Percentiles rank a stretch among this genome's conserved stretches.
Evolutionary conservation across 2,113 vertebrate genomes (phyloP).

Genomic region (Cyprinus carpio): DNA sequence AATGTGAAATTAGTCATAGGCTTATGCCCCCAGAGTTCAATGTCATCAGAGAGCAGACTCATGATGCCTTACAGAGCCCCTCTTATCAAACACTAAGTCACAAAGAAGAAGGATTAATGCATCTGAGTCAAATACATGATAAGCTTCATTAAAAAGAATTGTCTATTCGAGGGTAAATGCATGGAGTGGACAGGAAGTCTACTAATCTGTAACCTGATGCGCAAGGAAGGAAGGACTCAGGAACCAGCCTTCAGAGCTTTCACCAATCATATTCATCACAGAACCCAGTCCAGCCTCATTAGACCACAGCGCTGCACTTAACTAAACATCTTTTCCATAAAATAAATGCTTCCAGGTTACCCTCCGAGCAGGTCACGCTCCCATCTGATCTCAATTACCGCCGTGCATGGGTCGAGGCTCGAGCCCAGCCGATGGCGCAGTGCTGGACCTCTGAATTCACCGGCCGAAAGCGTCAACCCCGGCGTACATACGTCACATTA

Average conservation of each 20-base stretch:
- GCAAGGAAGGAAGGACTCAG: slow-evolving; percentile 91
- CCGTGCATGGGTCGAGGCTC: slow-evolving; percentile 59
- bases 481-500: slow-evolving; percentile 40
- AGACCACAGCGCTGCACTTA: slow-evolving; percentile 75
- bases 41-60: slow-evolving; percentile 1
- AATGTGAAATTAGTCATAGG: neutral
- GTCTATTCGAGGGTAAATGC: slow-evolving; percentile 74
- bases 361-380: slow-evolving; percentile 77
- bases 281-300: slow-evolving; percentile 74
- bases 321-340: slow-evolving; percentile 90
- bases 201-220: slow-evolving; percentile 93
- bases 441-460: slow-evolving; percentile 1
- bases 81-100: slow-evolving; percentile 29
- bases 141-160: slow-evolving; percentile 66
- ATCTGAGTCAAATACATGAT: slow-evolving; percentile 62
- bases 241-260: slow-evolving; percentile 89
- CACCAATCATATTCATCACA: slow-evolving; percentile 97
- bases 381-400: slow-evolving; percentile 94
- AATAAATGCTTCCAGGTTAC: slow-evolving; percentile 99
- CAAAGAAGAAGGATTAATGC: slow-evolving; percentile 31
- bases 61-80: neutral
- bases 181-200: slow-evolving; percentile 89
- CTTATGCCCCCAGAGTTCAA: neutral
- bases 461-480: slow-evolving; percentile 40
- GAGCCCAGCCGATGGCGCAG: slow-evolving; percentile 56